A percentile compares a stretch with the other conserved stretches of the same genome.
phyloP scores from a whole-genome alignment of 2,888 invertebrate genomes.

The Escarpia spicata region DNA sequence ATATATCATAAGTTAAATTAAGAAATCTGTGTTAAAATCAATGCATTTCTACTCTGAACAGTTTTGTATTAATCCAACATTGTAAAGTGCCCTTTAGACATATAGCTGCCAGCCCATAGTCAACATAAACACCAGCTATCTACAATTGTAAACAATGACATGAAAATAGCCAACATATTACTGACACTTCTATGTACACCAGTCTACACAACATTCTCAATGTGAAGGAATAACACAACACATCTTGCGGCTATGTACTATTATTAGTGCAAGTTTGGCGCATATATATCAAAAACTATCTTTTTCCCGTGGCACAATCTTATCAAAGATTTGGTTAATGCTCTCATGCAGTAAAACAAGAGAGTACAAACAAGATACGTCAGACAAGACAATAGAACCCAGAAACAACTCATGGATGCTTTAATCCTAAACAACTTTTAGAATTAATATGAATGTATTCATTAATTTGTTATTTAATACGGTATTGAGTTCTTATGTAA shows the following conservation, averaged over 20 bases:
- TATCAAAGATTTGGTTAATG: no score
- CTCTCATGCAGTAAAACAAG: background rate
- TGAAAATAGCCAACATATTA: background rate
- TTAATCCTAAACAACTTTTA: background rate
- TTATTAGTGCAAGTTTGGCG: background rate
- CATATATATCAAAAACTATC: background rate
- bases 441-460: background rate
- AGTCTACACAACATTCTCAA: background rate
- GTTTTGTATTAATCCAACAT: background rate
- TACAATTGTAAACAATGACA: background rate
- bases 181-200: background rate
- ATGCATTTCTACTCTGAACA: background rate
- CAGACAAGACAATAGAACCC: background rate
- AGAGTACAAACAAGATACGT: background rate
- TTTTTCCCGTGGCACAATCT: background rate
- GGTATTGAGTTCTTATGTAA: background rate
- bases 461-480: background rate
- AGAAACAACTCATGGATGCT: background rate
- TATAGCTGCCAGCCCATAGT: background rate
- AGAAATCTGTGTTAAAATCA: background rate
- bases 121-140: background rate
- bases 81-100: background rate
- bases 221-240: background rate
- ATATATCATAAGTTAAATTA: background rate
- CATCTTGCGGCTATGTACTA: background rate